Conservation (phyloP, 2,113 vertebrate genomes). For the Tinamus guttatus region DNA sequence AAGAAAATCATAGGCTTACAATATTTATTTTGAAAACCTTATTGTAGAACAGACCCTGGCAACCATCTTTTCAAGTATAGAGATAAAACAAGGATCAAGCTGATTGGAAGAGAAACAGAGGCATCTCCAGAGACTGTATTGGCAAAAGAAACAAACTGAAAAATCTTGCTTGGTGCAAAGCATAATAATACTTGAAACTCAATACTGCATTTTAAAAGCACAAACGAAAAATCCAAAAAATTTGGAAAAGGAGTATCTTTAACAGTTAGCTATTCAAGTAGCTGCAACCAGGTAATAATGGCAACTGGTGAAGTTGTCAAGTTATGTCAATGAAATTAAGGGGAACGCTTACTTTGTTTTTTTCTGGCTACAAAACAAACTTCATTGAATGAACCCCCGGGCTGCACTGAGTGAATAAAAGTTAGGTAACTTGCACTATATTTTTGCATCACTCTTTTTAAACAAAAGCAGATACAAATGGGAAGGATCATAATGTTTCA, state of each 20-base stretch:
- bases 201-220: neutral
- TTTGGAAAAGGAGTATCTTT: neutral
- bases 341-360: neutral
- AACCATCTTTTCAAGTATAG: neutral
- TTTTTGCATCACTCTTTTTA: neutral
- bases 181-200: neutral
- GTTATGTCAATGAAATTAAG: neutral
- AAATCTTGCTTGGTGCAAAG: neutral
- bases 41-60: neutral
- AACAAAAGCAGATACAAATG: slow-evolving; percentile 18
- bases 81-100: neutral
- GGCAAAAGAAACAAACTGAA: neutral
- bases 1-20: neutral
- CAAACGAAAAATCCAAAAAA: neutral
- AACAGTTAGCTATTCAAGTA: neutral
- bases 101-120: neutral
- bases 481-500: neutral
- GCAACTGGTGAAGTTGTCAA: neutral
- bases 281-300: neutral
- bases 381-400: neutral
- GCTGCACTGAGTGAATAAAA: neutral
- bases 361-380: neutral
- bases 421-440: neutral
- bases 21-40: neutral
- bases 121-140: neutral